phyloP scores from a whole-genome alignment of 2,113 vertebrate species.

The Propithecus coquereli region DNA sequence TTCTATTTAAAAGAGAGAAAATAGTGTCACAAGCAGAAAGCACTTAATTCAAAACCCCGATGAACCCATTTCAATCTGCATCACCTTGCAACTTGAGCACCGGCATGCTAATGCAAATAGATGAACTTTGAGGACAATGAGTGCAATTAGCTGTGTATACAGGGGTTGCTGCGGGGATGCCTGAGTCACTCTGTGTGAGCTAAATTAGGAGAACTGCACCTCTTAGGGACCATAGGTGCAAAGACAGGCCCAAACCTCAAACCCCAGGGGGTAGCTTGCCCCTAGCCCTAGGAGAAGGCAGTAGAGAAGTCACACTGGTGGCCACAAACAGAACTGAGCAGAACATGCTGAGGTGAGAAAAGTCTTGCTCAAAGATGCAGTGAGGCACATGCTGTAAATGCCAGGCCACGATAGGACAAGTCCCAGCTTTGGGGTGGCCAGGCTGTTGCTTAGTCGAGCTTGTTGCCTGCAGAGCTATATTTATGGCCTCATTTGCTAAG shows the following conservation, averaged over 20 bases:
- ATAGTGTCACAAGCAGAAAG: background rate
- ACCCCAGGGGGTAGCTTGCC: background rate
- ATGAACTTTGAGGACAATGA: background rate
- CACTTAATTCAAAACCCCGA: background rate
- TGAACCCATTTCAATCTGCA: background rate
- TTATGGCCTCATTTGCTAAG: background rate
- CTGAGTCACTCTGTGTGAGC: background rate
- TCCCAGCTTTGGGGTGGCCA: background rate
- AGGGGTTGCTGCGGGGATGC: background rate
- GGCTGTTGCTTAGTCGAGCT: background rate
- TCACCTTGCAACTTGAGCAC: background rate
- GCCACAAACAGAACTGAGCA: background rate
- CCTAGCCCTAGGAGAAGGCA: background rate
- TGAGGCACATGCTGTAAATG: accelerated
- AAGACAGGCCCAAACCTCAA: background rate
- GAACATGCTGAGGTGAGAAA: background rate
- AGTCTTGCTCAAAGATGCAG: background rate
- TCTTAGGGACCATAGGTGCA: background rate
- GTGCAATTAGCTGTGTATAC: accelerated
- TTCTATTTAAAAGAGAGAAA: background rate
- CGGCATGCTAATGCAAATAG: background rate
- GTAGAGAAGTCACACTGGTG: background rate
- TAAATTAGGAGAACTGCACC: accelerated
- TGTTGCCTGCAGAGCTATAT: too few relatives aligned
- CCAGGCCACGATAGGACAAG: background rate